Conservation (phyloP, 2,888 invertebrate species). For the Drosophila paracracens region DNA sequence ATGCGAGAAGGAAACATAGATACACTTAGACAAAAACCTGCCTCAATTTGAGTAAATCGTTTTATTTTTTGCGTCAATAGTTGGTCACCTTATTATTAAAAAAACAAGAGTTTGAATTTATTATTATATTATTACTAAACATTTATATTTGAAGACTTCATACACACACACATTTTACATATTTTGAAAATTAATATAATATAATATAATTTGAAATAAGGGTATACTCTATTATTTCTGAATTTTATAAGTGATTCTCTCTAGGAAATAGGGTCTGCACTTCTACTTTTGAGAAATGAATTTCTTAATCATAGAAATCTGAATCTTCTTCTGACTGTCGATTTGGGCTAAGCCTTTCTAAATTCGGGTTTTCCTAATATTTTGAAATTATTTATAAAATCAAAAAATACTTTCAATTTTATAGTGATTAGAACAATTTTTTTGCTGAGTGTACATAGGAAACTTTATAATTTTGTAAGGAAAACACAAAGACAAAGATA, state of each 20-base stretch:
- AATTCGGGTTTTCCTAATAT: background rate
- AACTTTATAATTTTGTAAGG: conserved; percentile 40
- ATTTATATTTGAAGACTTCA: background rate
- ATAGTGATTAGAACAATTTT: background rate
- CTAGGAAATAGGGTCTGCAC: background rate
- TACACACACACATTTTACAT: background rate
- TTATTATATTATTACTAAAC: too few relatives aligned
- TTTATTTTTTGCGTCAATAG: background rate
- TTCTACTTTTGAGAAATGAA: background rate
- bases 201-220: too few relatives aligned
- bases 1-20: conserved; percentile 19
- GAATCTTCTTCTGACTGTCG: background rate
- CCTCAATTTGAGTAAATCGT: background rate
- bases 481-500: conserved; percentile 27
- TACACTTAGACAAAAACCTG: conserved; percentile 2
- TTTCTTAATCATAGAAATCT: background rate
- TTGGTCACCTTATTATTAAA: background rate
- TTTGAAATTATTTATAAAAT: background rate
- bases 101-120: background rate
- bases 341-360: background rate
- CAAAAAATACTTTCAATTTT: background rate
- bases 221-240: too few relatives aligned
- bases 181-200: background rate
- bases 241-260: accelerated
- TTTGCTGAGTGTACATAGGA: background rate